Evolutionary conservation across 2,888 invertebrate genomes (phyloP).

Genomic region (Eupelmus urozonus): DNA sequence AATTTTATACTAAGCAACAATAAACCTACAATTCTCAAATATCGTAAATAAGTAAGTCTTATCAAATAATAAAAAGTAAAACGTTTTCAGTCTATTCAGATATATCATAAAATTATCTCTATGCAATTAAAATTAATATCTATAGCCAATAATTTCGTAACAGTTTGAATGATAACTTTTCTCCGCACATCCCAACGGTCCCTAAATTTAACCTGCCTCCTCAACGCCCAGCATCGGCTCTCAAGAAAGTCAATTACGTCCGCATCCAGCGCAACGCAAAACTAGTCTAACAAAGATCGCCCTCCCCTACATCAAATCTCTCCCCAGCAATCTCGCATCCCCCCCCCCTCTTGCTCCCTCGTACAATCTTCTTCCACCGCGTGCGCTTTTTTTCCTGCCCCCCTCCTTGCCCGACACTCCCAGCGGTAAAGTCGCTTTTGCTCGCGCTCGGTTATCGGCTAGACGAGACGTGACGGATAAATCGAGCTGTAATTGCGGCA

Average conservation of each 20-base stretch:
- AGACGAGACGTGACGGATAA: slow-evolving; percentile 45
- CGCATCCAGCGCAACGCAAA: neutral
- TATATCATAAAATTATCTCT: too few species aligned
- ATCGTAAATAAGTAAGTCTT: too few species aligned
- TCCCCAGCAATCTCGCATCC: neutral
- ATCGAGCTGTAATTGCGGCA: slow-evolving; percentile 40
- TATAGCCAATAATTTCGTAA: too few species aligned
- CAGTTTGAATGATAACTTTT: too few species aligned
- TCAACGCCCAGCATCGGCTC: slow-evolving; percentile 7
- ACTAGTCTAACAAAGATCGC: slow-evolving; percentile 4
- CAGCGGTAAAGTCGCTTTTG: neutral
- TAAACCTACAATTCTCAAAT: too few species aligned
- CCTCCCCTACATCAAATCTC: neutral
- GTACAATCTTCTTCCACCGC: slow-evolving; percentile 22
- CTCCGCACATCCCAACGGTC: too few species aligned
- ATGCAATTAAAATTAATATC: too few species aligned
- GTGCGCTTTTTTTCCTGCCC: neutral
- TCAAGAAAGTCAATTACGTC: slow-evolving; percentile 35
- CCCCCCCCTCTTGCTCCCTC: neutral
- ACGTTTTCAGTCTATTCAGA: too few species aligned
- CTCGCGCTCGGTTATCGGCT: neutral
- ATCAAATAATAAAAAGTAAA: too few species aligned
- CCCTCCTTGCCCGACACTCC: neutral
- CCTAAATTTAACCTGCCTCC: too few species aligned
- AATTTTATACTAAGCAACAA: too few species aligned